A percentile compares a stretch with the other conserved stretches of the same genome.
Evolutionary conservation across 2,888 invertebrate genomes (phyloP).

Genomic region (Cremastobaeus sp.): DNA sequence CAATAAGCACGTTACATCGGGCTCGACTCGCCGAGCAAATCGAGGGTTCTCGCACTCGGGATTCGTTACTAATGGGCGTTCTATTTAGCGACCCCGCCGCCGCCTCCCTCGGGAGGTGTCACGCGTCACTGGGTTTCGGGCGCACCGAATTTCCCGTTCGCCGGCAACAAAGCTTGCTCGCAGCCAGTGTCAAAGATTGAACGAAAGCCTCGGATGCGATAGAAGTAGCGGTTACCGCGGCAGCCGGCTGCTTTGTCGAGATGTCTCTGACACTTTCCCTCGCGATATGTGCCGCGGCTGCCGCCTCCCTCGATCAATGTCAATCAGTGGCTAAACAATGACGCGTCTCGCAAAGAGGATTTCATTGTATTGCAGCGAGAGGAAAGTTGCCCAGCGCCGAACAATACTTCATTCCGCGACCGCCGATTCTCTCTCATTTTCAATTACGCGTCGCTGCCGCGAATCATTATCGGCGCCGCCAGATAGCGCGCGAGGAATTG

Average conservation of each 20-base stretch:
- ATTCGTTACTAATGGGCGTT: constrained; percentile 76
- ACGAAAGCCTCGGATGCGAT: constrained; percentile 26
- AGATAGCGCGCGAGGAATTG: constrained; percentile 45
- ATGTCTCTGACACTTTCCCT: constrained; percentile 61
- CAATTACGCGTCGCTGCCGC: constrained; percentile 44
- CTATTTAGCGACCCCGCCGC: constrained; percentile 72
- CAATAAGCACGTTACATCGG: constrained; percentile 38
- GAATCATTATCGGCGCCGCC: constrained; percentile 37
- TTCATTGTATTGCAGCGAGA: constrained; percentile 57
- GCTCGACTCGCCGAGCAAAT: constrained; percentile 24
- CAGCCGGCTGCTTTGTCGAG: constrained; percentile 47
- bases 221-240: constrained; percentile 20
- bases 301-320: constrained; percentile 73
- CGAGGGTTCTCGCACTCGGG: constrained; percentile 64
- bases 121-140: constrained; percentile 67
- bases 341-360: constrained; percentile 63
- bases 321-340: constrained; percentile 77
- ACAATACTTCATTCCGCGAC: constrained; percentile 47
- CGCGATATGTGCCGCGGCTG: constrained; percentile 54
- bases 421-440: constrained; percentile 43
- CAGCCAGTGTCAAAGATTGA: constrained; percentile 57
- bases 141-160: constrained; percentile 51
- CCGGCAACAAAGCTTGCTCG: constrained; percentile 51
- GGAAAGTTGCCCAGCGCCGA: constrained; percentile 47
- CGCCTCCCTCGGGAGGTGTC: constrained; percentile 71